phyloP scores from a whole-genome alignment of 2,888 invertebrate species.

The Buathra laborator region DNA sequence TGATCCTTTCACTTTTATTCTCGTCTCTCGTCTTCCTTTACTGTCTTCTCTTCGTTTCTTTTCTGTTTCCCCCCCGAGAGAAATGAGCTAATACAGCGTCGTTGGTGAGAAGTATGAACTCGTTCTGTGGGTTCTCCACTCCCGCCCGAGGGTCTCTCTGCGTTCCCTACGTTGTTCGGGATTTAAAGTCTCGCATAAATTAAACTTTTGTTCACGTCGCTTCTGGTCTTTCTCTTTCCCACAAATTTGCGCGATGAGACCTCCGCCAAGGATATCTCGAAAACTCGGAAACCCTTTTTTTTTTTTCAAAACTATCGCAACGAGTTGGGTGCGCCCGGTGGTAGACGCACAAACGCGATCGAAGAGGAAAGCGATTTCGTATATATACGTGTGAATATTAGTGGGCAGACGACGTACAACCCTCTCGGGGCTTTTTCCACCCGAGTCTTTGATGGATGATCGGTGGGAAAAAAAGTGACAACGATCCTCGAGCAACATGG shows the following conservation, averaged over 20 bases:
- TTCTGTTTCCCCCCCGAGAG: conserved; percentile 31
- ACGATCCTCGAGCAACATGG: conserved; percentile 2
- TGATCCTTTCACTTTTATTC: conserved; percentile 13
- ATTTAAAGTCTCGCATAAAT: conserved; percentile 59
- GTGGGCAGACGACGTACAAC: not conserved
- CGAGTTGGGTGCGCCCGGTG: not conserved
- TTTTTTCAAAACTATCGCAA: conserved; percentile 13
- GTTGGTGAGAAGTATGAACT: conserved; percentile 26
- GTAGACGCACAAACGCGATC: not conserved
- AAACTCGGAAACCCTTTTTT: conserved; percentile 23
- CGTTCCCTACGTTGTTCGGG: conserved; percentile 10
- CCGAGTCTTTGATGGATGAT: conserved; percentile 32
- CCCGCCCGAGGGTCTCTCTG: not conserved
- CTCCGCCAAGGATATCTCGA: conserved; percentile 17
- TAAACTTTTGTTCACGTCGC: conserved; percentile 45
- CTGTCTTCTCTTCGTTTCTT: conserved; percentile 26
- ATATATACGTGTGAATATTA: conserved; percentile 6
- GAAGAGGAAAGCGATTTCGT: not conserved
- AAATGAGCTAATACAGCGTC: conserved; percentile 50
- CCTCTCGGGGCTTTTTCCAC: conserved; percentile 1
- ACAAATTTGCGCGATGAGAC: conserved; percentile 13
- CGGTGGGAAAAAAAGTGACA: conserved; percentile 9
- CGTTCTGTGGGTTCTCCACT: not conserved
- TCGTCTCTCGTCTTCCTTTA: not conserved
- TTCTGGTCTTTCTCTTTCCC: conserved; percentile 32